Percentiles rank a stretch among this genome's conserved stretches.
phyloP scores from a whole-genome alignment of 2,113 vertebrate species.

The Amia ocellicauda region DNA sequence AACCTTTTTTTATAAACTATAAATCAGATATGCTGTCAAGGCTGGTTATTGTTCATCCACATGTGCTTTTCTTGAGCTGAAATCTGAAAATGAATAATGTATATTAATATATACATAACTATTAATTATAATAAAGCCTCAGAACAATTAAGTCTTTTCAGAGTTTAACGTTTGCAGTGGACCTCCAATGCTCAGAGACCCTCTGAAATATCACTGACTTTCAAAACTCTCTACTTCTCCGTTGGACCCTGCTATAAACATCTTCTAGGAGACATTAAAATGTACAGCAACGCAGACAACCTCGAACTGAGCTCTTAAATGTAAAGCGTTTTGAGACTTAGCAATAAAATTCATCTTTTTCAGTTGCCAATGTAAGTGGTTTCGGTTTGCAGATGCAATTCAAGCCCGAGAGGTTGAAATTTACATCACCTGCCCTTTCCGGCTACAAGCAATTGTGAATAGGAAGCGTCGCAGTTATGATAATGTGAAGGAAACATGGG shows the following conservation, averaged over 20 bases:
- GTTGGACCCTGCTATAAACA: not conserved
- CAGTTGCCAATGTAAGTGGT: not conserved
- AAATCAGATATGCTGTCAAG: too few species aligned
- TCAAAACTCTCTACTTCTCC: constrained; percentile 5
- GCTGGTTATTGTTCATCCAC: too few species aligned
- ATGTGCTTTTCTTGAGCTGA: too few species aligned
- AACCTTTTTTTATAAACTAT: too few species aligned
- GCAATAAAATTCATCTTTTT: constrained; percentile 11
- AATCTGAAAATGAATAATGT: too few species aligned
- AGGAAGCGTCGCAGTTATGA: too few species aligned
- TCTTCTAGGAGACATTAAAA: constrained; percentile 3
- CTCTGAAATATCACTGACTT: constrained; percentile 10
- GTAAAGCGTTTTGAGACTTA: not conserved
- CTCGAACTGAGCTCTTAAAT: constrained; percentile 14
- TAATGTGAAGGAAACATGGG: too few species aligned
- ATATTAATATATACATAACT: too few species aligned
- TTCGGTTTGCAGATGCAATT: not conserved
- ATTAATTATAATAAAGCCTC: not conserved
- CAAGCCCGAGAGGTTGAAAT: not conserved
- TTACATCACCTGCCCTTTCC: not conserved
- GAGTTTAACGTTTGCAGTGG: not conserved
- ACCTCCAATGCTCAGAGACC: not conserved
- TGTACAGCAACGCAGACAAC: not conserved
- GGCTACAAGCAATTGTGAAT: not conserved
- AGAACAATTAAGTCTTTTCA: constrained; percentile 2